Evolutionary conservation across 2,113 vertebrate species (phyloP).

Genomic region (Castor canadensis): DNA sequence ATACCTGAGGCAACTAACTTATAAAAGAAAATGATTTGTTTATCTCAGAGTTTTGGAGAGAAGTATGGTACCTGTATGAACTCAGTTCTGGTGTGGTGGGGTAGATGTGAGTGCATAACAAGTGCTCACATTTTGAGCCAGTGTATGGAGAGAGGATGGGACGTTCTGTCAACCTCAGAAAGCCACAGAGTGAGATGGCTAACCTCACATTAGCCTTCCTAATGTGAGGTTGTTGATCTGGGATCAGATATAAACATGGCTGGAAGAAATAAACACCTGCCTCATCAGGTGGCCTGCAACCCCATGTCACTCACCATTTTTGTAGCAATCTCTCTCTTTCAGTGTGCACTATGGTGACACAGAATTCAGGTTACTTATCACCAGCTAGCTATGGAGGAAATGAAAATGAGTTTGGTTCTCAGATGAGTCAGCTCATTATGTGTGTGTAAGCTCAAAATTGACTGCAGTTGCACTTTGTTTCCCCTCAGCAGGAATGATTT

Average conservation of each 20-base stretch:
- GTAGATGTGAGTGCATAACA: too few species aligned
- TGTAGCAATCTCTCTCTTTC: background rate
- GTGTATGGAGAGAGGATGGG: too few species aligned
- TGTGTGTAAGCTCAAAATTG: background rate
- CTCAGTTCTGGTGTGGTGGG: too few species aligned
- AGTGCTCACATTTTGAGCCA: too few species aligned
- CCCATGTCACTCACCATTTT: background rate
- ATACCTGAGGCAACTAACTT: too few species aligned
- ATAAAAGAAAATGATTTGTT: too few species aligned
- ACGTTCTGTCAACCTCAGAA: too few species aligned
- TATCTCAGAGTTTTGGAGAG: too few species aligned
- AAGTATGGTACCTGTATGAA: too few species aligned
- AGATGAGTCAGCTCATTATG: background rate
- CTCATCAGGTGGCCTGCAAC: background rate
- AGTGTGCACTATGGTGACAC: background rate
- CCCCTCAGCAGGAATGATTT: background rate
- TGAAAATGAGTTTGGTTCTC: background rate
- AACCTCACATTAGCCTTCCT: background rate
- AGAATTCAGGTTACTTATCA: background rate
- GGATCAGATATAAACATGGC: background rate
- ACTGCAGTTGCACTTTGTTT: background rate
- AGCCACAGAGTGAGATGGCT: background rate
- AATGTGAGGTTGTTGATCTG: background rate
- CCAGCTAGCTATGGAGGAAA: background rate
- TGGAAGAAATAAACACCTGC: background rate